phyloP scores from a whole-genome alignment of 2,113 vertebrate genomes.

The Bettongia penicillata region DNA sequence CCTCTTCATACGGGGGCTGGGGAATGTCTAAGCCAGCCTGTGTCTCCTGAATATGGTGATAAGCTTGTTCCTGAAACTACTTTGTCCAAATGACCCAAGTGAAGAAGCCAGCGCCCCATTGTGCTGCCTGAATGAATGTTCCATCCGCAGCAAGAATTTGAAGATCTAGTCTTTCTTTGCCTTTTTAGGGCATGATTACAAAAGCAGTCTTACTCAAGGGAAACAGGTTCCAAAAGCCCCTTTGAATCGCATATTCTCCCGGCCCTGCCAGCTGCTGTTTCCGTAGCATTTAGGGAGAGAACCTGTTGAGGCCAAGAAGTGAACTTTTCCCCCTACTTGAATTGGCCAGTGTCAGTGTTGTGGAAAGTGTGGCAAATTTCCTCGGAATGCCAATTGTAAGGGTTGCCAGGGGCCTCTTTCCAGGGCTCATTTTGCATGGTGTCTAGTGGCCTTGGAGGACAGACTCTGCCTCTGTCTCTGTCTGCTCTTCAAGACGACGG shows the following conservation, averaged over 20 bases:
- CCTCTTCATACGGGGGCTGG: neutral
- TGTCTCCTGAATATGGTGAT: neutral
- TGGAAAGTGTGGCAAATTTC: slow-evolving; percentile 61
- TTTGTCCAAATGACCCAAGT: neutral
- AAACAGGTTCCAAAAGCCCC: slow-evolving; percentile 7
- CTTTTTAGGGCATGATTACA: slow-evolving; percentile 46
- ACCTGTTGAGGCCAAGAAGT: slow-evolving; percentile 5
- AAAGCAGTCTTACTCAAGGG: neutral
- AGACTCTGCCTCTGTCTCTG: slow-evolving; percentile 12
- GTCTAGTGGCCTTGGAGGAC: slow-evolving; percentile 33
- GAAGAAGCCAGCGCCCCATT: neutral
- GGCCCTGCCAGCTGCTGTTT: slow-evolving; percentile 40
- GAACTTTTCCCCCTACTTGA: slow-evolving; percentile 27
- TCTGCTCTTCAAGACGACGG: neutral
- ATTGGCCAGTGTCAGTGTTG: slow-evolving; percentile 27
- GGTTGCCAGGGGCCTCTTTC: slow-evolving; percentile 37
- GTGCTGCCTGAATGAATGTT: neutral
- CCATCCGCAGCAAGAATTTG: neutral
- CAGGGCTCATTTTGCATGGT: slow-evolving; percentile 34
- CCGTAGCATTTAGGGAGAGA: slow-evolving; percentile 38
- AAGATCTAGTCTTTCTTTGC: slow-evolving; percentile 32
- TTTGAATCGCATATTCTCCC: neutral
- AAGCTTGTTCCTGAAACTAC: neutral
- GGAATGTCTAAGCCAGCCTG: neutral
- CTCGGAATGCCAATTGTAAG: slow-evolving; percentile 34